Evolutionary conservation across 2,888 invertebrate species (phyloP).

Genomic region (Acrocera orbiculus): DNA sequence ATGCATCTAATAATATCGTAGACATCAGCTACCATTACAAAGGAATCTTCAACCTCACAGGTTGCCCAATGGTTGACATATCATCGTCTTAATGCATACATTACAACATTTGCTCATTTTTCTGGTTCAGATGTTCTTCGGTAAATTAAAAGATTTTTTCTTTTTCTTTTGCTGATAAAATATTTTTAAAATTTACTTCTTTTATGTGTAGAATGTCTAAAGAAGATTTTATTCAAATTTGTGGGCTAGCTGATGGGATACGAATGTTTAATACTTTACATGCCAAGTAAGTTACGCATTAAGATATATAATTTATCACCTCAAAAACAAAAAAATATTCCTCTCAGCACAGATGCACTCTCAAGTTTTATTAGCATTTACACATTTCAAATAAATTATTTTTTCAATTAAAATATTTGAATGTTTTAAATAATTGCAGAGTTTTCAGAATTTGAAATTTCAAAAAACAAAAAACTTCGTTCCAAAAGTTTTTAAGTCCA

Average conservation of each 20-base stretch:
- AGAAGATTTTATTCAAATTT: slow-evolving; percentile 86
- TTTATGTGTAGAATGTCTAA: slow-evolving; percentile 45
- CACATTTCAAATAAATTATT: no score
- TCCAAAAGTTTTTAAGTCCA: no score
- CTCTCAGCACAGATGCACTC: no score
- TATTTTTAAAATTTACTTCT: slow-evolving; percentile 1
- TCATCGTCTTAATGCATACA: slow-evolving; percentile 60
- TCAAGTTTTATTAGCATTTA: no score
- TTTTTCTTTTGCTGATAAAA: not conserved
- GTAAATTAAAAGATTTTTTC: slow-evolving; percentile 16
- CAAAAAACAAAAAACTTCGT: no score
- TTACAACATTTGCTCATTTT: slow-evolving; percentile 65
- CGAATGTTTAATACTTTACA: slow-evolving; percentile 80
- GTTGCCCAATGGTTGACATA: slow-evolving; percentile 63
- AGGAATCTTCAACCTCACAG: slow-evolving; percentile 50
- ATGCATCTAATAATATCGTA: no score
- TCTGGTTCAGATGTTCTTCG: slow-evolving; percentile 78
- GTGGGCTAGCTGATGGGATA: slow-evolving; percentile 86
- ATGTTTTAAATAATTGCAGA: no score
- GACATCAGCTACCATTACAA: slow-evolving; percentile 39
- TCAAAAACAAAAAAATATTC: no score
- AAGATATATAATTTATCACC: no score
- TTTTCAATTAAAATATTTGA: no score
- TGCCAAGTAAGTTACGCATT: slow-evolving; percentile 54
- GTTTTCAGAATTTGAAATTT: no score